Base-by-base conservation (phyloP, 2,797 vertebrate species). In the Salarias fasciatus region DNA sequence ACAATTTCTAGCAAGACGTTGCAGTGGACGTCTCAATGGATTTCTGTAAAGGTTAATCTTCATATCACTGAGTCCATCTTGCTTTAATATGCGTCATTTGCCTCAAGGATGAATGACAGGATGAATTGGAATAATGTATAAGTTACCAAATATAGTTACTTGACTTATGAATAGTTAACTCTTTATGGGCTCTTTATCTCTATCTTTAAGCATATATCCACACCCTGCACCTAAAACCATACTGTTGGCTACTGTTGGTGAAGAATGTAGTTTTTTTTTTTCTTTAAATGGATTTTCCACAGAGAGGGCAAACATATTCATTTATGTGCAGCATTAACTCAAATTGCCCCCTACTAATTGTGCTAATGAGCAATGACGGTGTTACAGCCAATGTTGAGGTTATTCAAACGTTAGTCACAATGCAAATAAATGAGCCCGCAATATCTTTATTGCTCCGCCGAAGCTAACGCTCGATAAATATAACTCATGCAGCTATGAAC, bases 341-440 rank as follows among this genome's bases (percentile, higher is more conserved):
- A 49, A 49, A 59, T 38, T 13, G n/a, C 52, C 54, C 56, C 2
- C 13, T 24, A n/a, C 38, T 75, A 77, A 80, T 66, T 82, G 48
- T 40, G 72, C 55, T 56, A 68, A 11, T 50, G 76, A 48, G 41
- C 55, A 71, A 43, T 60, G 11, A 14, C 28, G 46, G 38, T 55
- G 53, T 29, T 54, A 3, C 11, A 52, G 1, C 30, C 58, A 61
- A 63, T 59, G 73, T 41, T 64, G 6, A 59, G 49, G 50, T 49
- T 33, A 66, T 14, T 53, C 15, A 70, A 76, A 71, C 28, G 43
- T 50, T 44, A 29, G 45, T 31, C 69, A 36, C 11, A 10, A 76
- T 53, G 48, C 51, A 74, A 77, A 75, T 14, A 72, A 76, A 59
- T 67, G 1, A 72, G 75, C 60, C 15, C 52, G 58, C 28, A 72